Conservation (phyloP, 2,797 vertebrate species). For the Choloepus didactylus region DNA sequence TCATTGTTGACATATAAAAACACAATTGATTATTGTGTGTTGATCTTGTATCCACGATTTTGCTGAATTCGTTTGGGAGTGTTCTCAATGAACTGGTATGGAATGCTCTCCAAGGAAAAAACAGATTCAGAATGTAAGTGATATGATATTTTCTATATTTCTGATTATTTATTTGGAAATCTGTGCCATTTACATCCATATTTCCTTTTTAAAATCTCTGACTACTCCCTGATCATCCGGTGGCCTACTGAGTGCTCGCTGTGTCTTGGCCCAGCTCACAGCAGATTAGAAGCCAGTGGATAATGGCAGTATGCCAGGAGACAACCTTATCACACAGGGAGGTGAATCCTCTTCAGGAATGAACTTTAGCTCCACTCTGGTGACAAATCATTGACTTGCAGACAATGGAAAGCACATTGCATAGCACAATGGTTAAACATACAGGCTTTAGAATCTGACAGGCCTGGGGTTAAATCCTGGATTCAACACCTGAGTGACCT, state of each 20-base stretch:
- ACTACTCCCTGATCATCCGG: not conserved
- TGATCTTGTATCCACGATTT: no score
- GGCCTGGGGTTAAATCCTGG: not conserved
- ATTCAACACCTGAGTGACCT: not conserved
- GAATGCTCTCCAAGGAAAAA: not conserved
- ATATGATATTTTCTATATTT: not conserved
- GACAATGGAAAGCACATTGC: not conserved
- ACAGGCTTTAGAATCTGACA: not conserved
- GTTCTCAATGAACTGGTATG: not conserved
- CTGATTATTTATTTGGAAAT: conserved; percentile 3
- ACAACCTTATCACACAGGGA: not conserved
- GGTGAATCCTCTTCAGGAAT: not conserved
- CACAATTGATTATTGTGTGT: no score
- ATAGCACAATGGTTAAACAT: not conserved
- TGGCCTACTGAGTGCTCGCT: not conserved
- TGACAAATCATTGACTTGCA: not conserved
- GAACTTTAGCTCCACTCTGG: not conserved
- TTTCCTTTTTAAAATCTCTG: not conserved
- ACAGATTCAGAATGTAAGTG: not conserved
- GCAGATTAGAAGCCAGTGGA: not conserved
- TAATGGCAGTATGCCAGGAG: not conserved
- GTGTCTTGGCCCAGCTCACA: not conserved
- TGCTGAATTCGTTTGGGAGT: not conserved
- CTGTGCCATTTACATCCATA: no score
- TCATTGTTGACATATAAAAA: no score